Conservation (phyloP, 2,888 invertebrate species). For the Volucella inanis region DNA sequence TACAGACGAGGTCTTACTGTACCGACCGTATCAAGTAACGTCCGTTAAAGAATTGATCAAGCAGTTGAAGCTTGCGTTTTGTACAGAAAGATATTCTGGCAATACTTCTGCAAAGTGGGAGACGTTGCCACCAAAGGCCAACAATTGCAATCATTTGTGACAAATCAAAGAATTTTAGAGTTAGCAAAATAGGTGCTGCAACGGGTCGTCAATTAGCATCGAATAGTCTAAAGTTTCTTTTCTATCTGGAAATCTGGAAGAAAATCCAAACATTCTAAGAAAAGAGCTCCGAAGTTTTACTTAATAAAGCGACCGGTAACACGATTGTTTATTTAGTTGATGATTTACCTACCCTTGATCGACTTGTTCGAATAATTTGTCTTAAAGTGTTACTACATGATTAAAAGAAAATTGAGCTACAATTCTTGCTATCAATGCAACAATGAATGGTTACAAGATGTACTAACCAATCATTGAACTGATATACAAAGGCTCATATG, state of each 20-base stretch:
- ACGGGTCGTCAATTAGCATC: conserved; percentile 91
- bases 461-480: conserved; percentile 84
- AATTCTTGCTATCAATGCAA: conserved; percentile 90
- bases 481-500: conserved; percentile 92
- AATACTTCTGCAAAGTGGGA: conserved; percentile 92
- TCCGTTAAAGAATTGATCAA: conserved; percentile 88
- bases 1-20: conserved; percentile 90
- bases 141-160: conserved; percentile 90
- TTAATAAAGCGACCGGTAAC: conserved; percentile 88
- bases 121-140: conserved; percentile 94
- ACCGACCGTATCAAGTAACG: conserved; percentile 88
- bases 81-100: conserved; percentile 89
- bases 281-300: conserved; percentile 85
- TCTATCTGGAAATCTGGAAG: conserved; percentile 84
- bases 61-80: conserved; percentile 88
- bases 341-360: conserved; percentile 83
- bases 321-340: conserved; percentile 84
- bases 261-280: conserved; percentile 83
- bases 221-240: conserved; percentile 90
- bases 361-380: conserved; percentile 80
- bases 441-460: conserved; percentile 86
- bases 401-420: conserved; percentile 88
- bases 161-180: conserved; percentile 85
- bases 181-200: conserved; percentile 88
- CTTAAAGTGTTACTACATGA: conserved; percentile 87